Evolutionary conservation across 2,797 vertebrate species (phyloP).

Genomic region (Acrossocheilus wenchowensis): DNA sequence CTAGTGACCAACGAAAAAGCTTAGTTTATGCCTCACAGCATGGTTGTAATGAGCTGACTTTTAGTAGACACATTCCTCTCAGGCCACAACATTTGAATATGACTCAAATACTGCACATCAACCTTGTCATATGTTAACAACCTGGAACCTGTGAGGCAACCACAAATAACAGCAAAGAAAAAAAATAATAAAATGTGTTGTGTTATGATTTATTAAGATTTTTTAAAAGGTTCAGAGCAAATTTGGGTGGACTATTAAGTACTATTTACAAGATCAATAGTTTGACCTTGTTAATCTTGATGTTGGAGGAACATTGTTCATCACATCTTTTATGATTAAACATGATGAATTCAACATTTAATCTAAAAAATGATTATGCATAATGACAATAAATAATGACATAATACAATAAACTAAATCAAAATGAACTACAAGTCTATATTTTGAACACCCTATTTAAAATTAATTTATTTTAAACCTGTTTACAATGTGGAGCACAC

Average conservation of each 20-base stretch:
- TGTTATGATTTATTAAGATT: background rate
- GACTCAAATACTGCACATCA: background rate
- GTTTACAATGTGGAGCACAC: background rate
- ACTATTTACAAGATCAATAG: background rate
- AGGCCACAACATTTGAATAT: slow-evolving; percentile 9
- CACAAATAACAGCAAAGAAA: background rate
- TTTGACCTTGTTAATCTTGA: background rate
- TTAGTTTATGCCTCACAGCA: background rate
- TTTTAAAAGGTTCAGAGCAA: background rate
- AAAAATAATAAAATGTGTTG: background rate
- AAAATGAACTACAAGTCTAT: background rate
- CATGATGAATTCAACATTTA: background rate
- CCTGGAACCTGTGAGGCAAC: background rate
- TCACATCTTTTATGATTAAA: background rate
- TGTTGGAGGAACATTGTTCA: background rate
- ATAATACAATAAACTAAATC: background rate
- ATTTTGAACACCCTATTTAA: background rate
- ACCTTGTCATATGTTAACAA: background rate
- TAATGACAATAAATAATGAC: background rate
- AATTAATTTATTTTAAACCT: background rate
- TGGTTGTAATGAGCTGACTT: background rate
- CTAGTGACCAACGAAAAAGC: slow-evolving; percentile 62
- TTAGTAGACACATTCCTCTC: background rate
- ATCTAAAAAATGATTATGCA: background rate
- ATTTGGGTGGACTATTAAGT: no score